Evolutionary conservation across 2,797 vertebrate genomes (phyloP).

Genomic region (Poeciliopsis gracilis): DNA sequence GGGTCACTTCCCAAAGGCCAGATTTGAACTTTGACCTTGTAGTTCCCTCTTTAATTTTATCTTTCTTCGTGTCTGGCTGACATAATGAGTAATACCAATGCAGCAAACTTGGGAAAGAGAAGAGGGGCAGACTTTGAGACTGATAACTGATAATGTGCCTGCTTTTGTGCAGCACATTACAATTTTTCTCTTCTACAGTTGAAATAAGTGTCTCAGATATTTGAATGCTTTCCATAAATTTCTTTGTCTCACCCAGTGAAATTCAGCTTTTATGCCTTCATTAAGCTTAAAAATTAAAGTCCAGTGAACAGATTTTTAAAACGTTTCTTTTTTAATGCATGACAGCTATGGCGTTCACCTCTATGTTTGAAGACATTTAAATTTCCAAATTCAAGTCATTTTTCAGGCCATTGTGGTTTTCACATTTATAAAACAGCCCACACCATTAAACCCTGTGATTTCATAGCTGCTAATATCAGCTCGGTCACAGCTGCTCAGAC

Average conservation of each 20-base stretch:
- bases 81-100: conserved; percentile 42
- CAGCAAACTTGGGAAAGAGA: conserved; percentile 16
- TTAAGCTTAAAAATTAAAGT: conserved; percentile 26
- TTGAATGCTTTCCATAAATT: conserved; percentile 11
- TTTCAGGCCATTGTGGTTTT: background rate
- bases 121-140: conserved; percentile 12
- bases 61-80: conserved; percentile 17
- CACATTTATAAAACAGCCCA: background rate
- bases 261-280: conserved; percentile 13
- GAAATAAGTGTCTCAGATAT: conserved; percentile 15
- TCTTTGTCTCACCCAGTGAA: conserved; percentile 12
- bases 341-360: background rate
- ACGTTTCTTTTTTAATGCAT: background rate
- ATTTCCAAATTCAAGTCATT: background rate
- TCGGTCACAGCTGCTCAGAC: conserved; percentile 28
- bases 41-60: conserved; percentile 49
- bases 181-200: conserved; percentile 3
- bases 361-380: conserved; percentile 16
- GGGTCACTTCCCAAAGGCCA: conserved; percentile 75
- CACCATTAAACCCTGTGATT: conserved; percentile 56
- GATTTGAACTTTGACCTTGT: conserved; percentile 74
- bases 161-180: conserved; percentile 18
- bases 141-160: conserved; percentile 19
- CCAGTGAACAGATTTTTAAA: conserved; percentile 1
- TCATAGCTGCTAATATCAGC: conserved; percentile 62